Conservation (phyloP, 1,140 invertebrate genomes). For the Asbolus verrucosus region DNA sequence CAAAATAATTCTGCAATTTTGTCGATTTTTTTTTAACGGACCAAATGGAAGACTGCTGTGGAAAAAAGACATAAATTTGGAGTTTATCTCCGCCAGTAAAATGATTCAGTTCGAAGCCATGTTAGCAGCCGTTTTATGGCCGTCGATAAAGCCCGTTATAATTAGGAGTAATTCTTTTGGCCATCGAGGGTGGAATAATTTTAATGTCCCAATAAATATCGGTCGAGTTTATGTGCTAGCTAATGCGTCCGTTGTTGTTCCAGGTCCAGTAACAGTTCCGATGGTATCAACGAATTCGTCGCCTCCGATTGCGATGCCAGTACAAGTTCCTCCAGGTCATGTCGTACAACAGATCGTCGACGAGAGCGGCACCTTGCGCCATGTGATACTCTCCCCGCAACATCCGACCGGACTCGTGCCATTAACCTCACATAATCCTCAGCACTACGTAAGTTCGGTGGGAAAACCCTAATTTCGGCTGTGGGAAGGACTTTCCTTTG, state of each 20-base stretch:
- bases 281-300: conserved; percentile 86
- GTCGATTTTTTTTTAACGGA: too few species aligned
- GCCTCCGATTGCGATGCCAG: conserved; percentile 84
- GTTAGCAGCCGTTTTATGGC: neutral
- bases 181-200: too few species aligned
- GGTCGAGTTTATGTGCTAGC: too few species aligned
- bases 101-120: neutral
- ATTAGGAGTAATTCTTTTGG: conserved; percentile 30
- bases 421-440: conserved; percentile 64
- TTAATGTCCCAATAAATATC: too few species aligned
- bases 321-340: conserved; percentile 90
- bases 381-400: conserved; percentile 85
- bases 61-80: too few species aligned
- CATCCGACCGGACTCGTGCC: conserved; percentile 67
- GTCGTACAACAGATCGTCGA: conserved; percentile 91
- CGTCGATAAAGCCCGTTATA: conserved; percentile 10
- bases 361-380: conserved; percentile 85
- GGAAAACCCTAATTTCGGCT: too few species aligned
- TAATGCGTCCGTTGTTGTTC: too few species aligned
- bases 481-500: too few species aligned
- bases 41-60: too few species aligned
- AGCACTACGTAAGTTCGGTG: conserved; percentile 72
- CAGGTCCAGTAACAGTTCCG: conserved; percentile 81
- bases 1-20: too few species aligned
- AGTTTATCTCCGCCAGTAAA: neutral